phyloP scores from a whole-genome alignment of 2,113 vertebrate genomes.

The Arenaria interpres region DNA sequence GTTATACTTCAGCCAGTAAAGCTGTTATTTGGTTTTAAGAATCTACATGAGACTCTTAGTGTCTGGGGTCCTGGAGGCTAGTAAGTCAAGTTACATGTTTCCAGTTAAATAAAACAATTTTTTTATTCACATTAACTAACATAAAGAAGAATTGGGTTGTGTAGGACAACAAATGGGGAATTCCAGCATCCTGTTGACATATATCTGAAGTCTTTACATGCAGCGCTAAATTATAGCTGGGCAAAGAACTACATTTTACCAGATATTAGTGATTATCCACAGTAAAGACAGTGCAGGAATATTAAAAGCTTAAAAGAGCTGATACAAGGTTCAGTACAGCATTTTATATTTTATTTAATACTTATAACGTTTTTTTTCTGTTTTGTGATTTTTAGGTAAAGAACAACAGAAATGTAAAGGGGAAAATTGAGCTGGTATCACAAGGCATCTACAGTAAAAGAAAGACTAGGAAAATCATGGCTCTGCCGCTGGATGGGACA shows the following conservation, averaged over 20 bases:
- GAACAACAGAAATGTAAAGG: neutral
- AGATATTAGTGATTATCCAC: neutral
- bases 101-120: neutral
- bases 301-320: neutral
- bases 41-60: neutral
- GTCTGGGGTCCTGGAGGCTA: neutral
- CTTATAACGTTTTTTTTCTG: neutral
- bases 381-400: neutral
- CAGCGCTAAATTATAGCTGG: neutral
- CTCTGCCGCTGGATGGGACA: neutral
- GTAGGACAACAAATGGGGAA: neutral
- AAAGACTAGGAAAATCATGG: neutral
- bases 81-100: neutral
- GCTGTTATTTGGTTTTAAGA: neutral
- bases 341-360: neutral
- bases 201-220: neutral
- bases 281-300: neutral
- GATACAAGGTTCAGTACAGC: neutral
- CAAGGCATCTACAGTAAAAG: neutral
- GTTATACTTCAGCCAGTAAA: neutral
- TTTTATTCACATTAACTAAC: neutral
- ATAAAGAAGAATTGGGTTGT: neutral
- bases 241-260: neutral
- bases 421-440: neutral
- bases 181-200: neutral